Base-by-base conservation (phyloP, 2,113 vertebrate genomes). In the Noturus placidus region DNA sequence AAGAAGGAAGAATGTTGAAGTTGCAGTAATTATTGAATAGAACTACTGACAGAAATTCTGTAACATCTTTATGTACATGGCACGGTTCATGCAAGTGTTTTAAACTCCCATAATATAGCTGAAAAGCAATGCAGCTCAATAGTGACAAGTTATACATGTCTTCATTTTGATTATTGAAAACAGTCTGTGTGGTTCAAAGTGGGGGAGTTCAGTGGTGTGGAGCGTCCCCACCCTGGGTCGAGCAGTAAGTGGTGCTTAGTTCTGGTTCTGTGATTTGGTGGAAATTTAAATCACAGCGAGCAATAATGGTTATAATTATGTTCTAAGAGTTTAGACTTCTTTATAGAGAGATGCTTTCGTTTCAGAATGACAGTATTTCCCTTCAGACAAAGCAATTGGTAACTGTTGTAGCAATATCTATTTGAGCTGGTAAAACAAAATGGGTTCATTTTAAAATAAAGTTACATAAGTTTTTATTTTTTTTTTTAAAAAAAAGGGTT, bases 251-350 rank as follows among this genome's bases (percentile, higher is more conserved):
- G 22, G 72, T 46, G 72, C 25, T 80, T 13, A 27, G 13, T 67
- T 83, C 61, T 83, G 59, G 5, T 83, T 7, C 82, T 83, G 61
- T 67, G 82, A 67, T 83, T 46, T 50, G 82, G 52, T 83, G 82
- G 82, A 67, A 83, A 83, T 67, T 67, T 52, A 67, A 83, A 82
- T 82, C 56, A 42, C 20, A 61, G 79, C 6, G 0, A 82, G 33
- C 33, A 61, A 61, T 82, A 61, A 42, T 82, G 22, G 79, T 82
- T 61, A 61, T 38, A 82, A 82, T 82, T 82, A 82, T 7, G 56
- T 35, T 59, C 22, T 25, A 61, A 38, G 33, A 38, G 56, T 42
- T 81, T 61, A 50, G 61, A 67, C 61, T 50, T 83, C 81, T 83
- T 67, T 19, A 67, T 10, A 83, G 59, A 83, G 27, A 13, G 38